Conservation (phyloP, 2,113 vertebrate species). For the Callithrix jacchus region DNA sequence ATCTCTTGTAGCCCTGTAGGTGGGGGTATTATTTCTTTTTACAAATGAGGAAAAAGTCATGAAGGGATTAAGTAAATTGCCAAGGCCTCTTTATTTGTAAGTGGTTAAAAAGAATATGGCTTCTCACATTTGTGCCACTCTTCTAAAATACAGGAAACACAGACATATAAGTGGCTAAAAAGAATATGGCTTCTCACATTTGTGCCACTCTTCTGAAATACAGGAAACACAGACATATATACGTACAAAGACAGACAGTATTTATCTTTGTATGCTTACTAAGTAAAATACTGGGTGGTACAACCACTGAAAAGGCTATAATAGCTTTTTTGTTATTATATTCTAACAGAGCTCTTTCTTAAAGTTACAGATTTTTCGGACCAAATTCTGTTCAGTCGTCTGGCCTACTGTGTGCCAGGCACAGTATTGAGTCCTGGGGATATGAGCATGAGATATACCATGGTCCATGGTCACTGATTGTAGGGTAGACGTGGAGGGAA, state of each 20-base stretch:
- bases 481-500: not conserved
- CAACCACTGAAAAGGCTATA: not conserved
- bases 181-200: constrained; percentile 42
- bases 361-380: not conserved
- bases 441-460: not conserved
- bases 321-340: constrained; percentile 30
- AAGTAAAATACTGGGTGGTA: constrained; percentile 48
- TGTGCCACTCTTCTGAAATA: constrained; percentile 34
- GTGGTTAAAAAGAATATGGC: constrained; percentile 48
- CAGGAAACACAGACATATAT: constrained; percentile 16
- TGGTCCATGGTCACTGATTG: not conserved
- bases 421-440: not conserved
- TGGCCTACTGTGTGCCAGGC: not conserved
- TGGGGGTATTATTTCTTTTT: constrained; percentile 57
- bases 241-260: no score
- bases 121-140: constrained; percentile 19
- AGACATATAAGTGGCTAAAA: constrained; percentile 55
- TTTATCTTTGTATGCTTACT: constrained; percentile 43
- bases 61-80: constrained; percentile 64
- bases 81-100: constrained; percentile 59
- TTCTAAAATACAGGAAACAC: constrained; percentile 41
- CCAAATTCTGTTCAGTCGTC: constrained; percentile 21
- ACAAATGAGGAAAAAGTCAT: constrained; percentile 56
- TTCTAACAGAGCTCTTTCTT: constrained; percentile 16
- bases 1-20: not conserved